phyloP scores from a whole-genome alignment of 2,113 vertebrate genomes.

The Sinocyclocheilus anophthalmus region DNA sequence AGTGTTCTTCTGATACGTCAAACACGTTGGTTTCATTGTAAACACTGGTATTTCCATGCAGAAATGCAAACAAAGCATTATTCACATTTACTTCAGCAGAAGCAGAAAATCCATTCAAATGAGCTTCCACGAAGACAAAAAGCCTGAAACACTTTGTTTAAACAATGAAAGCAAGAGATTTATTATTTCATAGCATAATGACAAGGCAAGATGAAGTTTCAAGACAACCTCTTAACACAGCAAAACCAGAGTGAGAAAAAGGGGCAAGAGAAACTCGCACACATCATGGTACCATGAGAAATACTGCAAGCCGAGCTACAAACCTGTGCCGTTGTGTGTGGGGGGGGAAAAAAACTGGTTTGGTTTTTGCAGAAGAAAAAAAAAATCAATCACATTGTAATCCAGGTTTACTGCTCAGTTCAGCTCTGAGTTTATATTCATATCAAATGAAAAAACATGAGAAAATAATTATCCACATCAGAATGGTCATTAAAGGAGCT shows the following conservation, averaged over 20 bases:
- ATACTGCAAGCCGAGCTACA: slow-evolving; percentile 37
- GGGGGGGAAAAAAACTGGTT: neutral
- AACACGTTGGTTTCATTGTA: neutral
- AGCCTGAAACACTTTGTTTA: neutral
- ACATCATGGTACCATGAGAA: slow-evolving; percentile 29
- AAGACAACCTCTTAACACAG: slow-evolving; percentile 39
- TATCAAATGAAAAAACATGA: slow-evolving; percentile 41
- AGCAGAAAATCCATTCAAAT: neutral
- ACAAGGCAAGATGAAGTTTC: slow-evolving; percentile 33
- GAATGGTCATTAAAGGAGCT: neutral
- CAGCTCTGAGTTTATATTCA: slow-evolving; percentile 14
- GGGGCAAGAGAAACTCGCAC: neutral
- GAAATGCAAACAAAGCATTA: neutral
- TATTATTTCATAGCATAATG: slow-evolving; percentile 49
- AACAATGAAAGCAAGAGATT: slow-evolving; percentile 30
- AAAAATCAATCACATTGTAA: neutral
- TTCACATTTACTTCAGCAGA: neutral
- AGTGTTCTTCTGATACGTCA: neutral
- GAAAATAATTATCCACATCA: slow-evolving; percentile 41
- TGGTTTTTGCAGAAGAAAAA: neutral
- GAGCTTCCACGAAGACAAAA: neutral
- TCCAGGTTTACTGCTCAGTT: neutral
- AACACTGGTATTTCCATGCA: neutral
- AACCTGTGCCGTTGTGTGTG: slow-evolving; percentile 8
- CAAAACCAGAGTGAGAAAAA: slow-evolving; percentile 40